Evolutionary conservation across 2,888 invertebrate genomes (phyloP), one percentile per base, ranked within the genome.

Genomic region (Dyspetes luteomarginatus): DNA sequence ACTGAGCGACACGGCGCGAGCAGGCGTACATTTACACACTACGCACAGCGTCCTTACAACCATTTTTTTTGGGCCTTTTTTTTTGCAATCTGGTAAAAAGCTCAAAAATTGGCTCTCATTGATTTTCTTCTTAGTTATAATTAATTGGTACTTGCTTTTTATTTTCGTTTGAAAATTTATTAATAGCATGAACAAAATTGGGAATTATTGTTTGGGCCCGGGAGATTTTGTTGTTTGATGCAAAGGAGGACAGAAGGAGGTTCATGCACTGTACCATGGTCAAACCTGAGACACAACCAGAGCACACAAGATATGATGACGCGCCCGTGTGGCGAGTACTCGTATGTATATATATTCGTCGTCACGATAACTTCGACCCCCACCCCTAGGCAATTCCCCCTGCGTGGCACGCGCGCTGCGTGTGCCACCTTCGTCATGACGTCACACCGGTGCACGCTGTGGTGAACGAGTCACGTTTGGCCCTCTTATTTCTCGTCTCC

Each of bases 1-100:
- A 83, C 60, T 60, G 89, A 88, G 0, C 82, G 84, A 72, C 92
- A 93, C 45, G 86, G 0, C 93, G 92, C 3, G 90, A 91, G 60
- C 67, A 43, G 45, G 15, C 62, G 30, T 71, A 43, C 36, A 50
- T 41, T n/a, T 67, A 43, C 50, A 50, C 22, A 52, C 24, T 65
- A 65, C 50, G 48, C 43, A 28, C 24, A 28, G 58, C 12, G 36
- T 41, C 69, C 41, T 71, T 28, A 26, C 55, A 60, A 41, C 22
- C 62, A 19, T 4, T 7, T 28, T 12, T 17, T 17, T 19, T 5
- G 4, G 2, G 17, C 41, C 28, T 48, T 12, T 50, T 30, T 67
- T 45, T 50, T 50, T n/a, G 4, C 4, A 4, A 9, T 50, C 24
- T 19, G 26, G 55, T 30, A n/a, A n/a, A n/a, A n/a, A n/a, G n/a